Base-by-base conservation (phyloP, 2,113 vertebrate genomes). In the Heterotis niloticus region DNA sequence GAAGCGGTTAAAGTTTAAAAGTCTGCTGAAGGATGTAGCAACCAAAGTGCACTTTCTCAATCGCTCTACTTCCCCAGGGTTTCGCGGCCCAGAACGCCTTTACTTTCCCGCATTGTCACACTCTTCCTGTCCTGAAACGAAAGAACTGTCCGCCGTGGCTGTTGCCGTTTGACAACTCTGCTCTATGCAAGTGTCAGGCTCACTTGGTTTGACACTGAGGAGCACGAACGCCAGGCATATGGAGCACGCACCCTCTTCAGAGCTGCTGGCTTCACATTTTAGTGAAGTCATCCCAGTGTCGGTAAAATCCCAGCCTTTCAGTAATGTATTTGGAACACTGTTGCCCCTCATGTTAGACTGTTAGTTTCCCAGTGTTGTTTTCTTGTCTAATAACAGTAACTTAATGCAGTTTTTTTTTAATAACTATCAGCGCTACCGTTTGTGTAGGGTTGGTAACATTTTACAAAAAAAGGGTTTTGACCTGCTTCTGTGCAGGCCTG, bases 101-200 rank as follows among this genome's bases (percentile, higher is more conserved):
- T n/a, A 18, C 28, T 62, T 29, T 34, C 68, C 71, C 56, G 64
- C n/a, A 44, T 76, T n/a, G 69, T 77, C 54, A 26, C 65, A 77
- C 28, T 11, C 71, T 26, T 13, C 56, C 65, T 62, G n/a, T 0
- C 84, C 96, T 95, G 97, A 96, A 84, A 94, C 95, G 1, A 34
- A 34, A 10, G 94, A 95, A 0, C 91, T 98, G 64, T 96, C 95
- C 77, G 95, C 93, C 93, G 96, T 96, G 65, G 0, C 95, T 96
- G 87, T 97, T 95, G 78, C 93, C 96, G 29, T 98, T 98, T 79
- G 68, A 79, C 77, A 72, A 57, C 9, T 78, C 17, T 69, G 76
- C 0, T 67, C 64, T 20, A 52, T 29, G 23, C 34, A 52, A 52
- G 4, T 44, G 3, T 28, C 44, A 52, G 14, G 28, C 23, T 73